These are phyloP conservation scores for Cephonodes hylas DNA, from an alignment of 2,888 invertebrate species.

Conservation along the genomic window DNA sequence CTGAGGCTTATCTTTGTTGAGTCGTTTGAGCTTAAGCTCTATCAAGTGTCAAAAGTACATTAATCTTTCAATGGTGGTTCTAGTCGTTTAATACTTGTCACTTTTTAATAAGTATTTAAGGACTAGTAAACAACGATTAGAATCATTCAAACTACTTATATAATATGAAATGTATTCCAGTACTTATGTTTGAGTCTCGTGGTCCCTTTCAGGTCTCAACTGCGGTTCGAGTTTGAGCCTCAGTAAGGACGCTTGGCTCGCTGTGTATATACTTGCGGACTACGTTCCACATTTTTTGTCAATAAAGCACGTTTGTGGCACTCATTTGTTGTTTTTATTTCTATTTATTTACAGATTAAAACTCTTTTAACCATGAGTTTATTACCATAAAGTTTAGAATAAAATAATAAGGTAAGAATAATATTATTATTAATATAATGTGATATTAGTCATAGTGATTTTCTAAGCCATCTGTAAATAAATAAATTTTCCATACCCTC, in stretches of 20 bases:
- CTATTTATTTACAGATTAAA: background rate
- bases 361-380: no score
- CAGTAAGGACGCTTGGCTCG: slow-evolving; percentile 41
- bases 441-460: no score
- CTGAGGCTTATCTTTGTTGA: slow-evolving; percentile 19
- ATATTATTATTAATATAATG: no score
- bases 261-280: slow-evolving; percentile 60
- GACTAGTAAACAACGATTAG: no score
- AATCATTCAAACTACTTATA: slow-evolving; percentile 17
- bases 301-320: slow-evolving; percentile 79
- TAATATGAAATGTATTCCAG: slow-evolving; percentile 7
- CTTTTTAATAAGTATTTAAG: no score
- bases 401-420: no score
- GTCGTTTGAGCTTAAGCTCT: background rate
- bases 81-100: background rate
- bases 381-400: no score
- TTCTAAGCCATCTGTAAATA: no score
- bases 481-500: no score
- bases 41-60: background rate
- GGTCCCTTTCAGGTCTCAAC: background rate
- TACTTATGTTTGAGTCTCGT: slow-evolving; percentile 2
- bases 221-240: slow-evolving; percentile 4
- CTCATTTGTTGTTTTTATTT: slow-evolving; percentile 51
- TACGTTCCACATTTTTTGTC: slow-evolving; percentile 64
- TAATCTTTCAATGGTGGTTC: background rate